These are phyloP conservation scores for Scomber japonicus DNA, from an alignment of 2,113 vertebrate species.

Conservation along the genomic window DNA sequence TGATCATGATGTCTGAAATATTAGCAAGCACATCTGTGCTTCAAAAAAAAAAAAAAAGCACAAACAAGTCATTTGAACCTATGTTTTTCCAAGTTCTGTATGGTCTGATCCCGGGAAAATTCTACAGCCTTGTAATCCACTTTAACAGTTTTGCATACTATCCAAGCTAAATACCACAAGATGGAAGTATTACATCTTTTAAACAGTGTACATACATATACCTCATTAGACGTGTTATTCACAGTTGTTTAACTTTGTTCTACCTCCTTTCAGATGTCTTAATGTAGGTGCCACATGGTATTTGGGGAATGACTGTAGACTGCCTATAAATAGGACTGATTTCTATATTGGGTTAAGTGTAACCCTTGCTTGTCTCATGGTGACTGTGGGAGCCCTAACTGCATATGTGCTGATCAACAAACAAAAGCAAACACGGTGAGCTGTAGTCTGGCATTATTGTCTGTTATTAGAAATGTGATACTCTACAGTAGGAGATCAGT, in stretches of 20 bases:
- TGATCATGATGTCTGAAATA: background rate
- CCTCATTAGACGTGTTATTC: background rate
- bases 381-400: conserved; percentile 28
- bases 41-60: background rate
- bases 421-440: conserved; percentile 46
- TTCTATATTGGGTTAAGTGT: conserved; percentile 43
- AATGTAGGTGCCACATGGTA: conserved; percentile 25
- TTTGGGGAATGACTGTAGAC: conserved; percentile 8
- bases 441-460: background rate
- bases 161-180: too few species aligned
- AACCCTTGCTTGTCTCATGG: conserved; percentile 20
- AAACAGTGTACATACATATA: background rate
- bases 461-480: background rate
- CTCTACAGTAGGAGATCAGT: too few species aligned
- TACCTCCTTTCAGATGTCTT: conserved; percentile 29
- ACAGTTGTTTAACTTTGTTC: background rate
- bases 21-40: background rate
- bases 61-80: too few species aligned
- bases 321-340: conserved; percentile 7
- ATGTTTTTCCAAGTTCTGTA: too few species aligned
- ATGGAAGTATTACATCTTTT: background rate
- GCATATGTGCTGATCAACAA: conserved; percentile 20
- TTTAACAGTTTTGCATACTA: too few species aligned
- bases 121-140: too few species aligned
- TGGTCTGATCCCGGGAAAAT: too few species aligned